A percentile compares a stretch with the other conserved stretches of the same genome.
Conservation (phyloP, 2,888 invertebrate genomes). For the Conus canariensis region DNA sequence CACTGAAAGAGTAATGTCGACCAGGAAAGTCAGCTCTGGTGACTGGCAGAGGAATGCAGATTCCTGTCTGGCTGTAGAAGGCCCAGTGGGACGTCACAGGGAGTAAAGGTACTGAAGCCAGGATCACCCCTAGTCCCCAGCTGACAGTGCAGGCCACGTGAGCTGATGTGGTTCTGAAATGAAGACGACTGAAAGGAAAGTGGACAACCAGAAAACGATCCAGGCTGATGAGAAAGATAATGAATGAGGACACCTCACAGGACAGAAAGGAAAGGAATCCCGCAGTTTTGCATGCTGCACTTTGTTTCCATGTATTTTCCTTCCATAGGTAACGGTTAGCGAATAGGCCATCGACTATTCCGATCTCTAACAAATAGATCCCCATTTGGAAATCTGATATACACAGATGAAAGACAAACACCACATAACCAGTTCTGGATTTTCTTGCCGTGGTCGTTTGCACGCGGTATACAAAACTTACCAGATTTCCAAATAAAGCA, state of each 20-base stretch:
- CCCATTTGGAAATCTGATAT: constrained; percentile 57
- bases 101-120: constrained; percentile 72
- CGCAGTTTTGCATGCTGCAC: constrained; percentile 56
- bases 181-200: constrained; percentile 77
- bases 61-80: constrained; percentile 69
- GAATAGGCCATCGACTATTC: constrained; percentile 57
- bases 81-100: constrained; percentile 56
- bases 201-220: constrained; percentile 84
- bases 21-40: background rate
- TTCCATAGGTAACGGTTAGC: constrained; percentile 57
- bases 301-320: constrained; percentile 58
- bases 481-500: background rate
- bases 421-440: background rate
- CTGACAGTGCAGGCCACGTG: constrained; percentile 55
- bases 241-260: constrained; percentile 83
- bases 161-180: constrained; percentile 60
- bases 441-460: background rate
- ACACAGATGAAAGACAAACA: constrained; percentile 44
- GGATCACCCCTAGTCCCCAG: constrained; percentile 65
- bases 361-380: constrained; percentile 57
- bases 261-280: constrained; percentile 75
- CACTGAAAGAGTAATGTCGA: too few relatives aligned
- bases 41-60: constrained; percentile 67
- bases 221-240: constrained; percentile 83
- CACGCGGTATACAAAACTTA: background rate